Percentiles rank a stretch among this genome's conserved stretches.
These are phyloP conservation scores for Decapterus maruadsi DNA, from an alignment of 2,797 vertebrate genomes.

Conservation along the genomic window DNA sequence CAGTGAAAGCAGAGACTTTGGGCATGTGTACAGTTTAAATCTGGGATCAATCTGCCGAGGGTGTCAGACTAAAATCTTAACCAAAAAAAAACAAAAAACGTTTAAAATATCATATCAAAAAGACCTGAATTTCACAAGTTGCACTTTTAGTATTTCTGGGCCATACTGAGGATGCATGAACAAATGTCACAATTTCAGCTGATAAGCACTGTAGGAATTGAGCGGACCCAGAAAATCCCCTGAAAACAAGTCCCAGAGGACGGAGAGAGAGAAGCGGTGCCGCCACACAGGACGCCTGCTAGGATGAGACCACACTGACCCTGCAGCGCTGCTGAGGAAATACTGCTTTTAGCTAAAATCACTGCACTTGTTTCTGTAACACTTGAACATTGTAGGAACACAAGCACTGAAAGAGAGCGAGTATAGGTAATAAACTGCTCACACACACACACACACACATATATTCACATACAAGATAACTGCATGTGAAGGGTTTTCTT, in stretches of 20 bases:
- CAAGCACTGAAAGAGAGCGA: constrained; percentile 29
- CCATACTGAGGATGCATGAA: constrained; percentile 28
- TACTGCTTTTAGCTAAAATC: constrained; percentile 53
- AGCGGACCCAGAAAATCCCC: constrained; percentile 48
- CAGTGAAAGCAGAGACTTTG: constrained; percentile 23
- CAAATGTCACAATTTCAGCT: constrained; percentile 42
- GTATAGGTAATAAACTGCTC: constrained; percentile 60
- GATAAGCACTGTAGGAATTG: constrained; percentile 56
- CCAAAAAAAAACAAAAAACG: constrained; percentile 25
- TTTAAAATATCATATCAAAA: constrained; percentile 17
- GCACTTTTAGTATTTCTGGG: constrained; percentile 27
- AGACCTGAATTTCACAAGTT: constrained; percentile 20
- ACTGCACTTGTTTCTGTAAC: constrained; percentile 39
- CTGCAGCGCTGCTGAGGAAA: constrained; percentile 39
- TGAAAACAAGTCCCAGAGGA: constrained; percentile 52
- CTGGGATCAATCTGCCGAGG: constrained; percentile 11
- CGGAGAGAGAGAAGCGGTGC: not conserved
- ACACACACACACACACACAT: constrained; percentile 38
- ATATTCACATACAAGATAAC: constrained; percentile 58
- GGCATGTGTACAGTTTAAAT: constrained; percentile 20
- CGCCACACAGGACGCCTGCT: constrained; percentile 36
- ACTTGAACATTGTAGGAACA: constrained; percentile 58
- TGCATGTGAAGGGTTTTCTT: constrained; percentile 77
- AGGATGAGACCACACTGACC: constrained; percentile 52
- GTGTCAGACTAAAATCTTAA: constrained; percentile 17